Evolutionary conservation across 2,888 invertebrate genomes (phyloP).

Genomic region (Diarsia rubi): DNA sequence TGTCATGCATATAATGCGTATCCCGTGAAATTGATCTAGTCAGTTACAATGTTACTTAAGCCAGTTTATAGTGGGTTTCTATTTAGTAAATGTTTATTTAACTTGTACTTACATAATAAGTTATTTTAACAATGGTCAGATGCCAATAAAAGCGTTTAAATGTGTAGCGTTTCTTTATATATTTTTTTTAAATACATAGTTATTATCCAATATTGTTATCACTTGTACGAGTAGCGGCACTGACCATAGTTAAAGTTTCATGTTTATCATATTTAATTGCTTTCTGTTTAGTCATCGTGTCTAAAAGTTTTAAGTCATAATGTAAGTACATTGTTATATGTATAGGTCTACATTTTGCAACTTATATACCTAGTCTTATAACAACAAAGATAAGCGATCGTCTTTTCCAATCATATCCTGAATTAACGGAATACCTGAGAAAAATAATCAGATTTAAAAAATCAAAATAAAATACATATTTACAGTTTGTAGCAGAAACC

Average conservation of each 20-base stretch:
- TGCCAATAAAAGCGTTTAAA: constrained; percentile 42
- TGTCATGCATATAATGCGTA: constrained; percentile 67
- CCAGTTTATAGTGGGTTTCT: constrained; percentile 45
- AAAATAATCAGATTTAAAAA: constrained; percentile 77
- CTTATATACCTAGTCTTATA: constrained; percentile 58
- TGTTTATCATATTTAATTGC: constrained; percentile 55
- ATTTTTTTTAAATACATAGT: constrained; percentile 42
- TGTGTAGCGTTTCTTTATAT: constrained; percentile 61
- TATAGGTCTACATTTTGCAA: constrained; percentile 66
- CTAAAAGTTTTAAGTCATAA: constrained; percentile 58
- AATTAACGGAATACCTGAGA: constrained; percentile 88
- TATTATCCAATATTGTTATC: constrained; percentile 52
- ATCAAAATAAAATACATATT: constrained; percentile 81
- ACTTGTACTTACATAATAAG: constrained; percentile 39
- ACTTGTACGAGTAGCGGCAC: constrained; percentile 17
- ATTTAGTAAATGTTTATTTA: constrained; percentile 58
- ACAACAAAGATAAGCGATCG: constrained; percentile 53
- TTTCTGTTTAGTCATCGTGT: constrained; percentile 63
- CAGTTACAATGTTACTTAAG: constrained; percentile 57
- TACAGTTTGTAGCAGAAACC: constrained; percentile 81
- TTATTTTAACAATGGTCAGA: constrained; percentile 55
- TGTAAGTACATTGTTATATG: constrained; percentile 66
- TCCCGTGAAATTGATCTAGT: constrained; percentile 70
- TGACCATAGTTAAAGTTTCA: constrained; percentile 52
- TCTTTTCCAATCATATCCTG: constrained; percentile 84